These are phyloP conservation scores for Agrenia bidenticulata DNA, from an alignment of 2,888 invertebrate genomes.

Conservation along the genomic window DNA sequence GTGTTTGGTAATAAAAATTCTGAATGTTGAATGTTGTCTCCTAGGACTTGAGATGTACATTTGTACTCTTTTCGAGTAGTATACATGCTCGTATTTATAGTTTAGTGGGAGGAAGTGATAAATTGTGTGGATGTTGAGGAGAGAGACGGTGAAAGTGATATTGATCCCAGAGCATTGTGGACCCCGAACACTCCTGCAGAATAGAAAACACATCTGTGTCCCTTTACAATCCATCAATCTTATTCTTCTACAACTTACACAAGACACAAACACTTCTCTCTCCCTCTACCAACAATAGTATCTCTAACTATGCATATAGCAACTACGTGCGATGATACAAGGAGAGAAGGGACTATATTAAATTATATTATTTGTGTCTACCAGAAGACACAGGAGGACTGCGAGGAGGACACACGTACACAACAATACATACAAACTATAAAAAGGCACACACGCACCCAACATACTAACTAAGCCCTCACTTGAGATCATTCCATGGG, in stretches of 20 bases:
- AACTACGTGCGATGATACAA: too few species aligned
- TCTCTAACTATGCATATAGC: too few species aligned
- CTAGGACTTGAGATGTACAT: neutral
- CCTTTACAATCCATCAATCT: constrained; percentile 27
- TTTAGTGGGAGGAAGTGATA: constrained; percentile 37
- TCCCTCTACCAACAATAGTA: neutral
- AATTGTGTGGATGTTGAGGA: constrained; percentile 31
- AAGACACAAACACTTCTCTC: too few species aligned
- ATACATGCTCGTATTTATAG: too few species aligned
- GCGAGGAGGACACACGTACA: too few species aligned
- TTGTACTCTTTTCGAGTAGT: neutral
- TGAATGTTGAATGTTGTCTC: neutral
- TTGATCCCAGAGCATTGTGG: constrained; percentile 37
- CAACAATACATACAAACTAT: too few species aligned
- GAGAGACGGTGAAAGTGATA: constrained; percentile 50
- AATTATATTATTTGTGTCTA: too few species aligned
- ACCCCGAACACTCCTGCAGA: constrained; percentile 14
- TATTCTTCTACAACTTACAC: constrained; percentile 9
- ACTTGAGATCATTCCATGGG: too few species aligned
- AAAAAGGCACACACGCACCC: too few species aligned
- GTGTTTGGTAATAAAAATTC: neutral
- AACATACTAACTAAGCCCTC: too few species aligned
- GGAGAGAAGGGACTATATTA: neutral
- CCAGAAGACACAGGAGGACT: too few species aligned
- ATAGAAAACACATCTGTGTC: constrained; percentile 36